These are phyloP conservation scores for Andrena cerasifolii DNA, from an alignment of 1,140 invertebrate genomes.

Conservation along the genomic window DNA sequence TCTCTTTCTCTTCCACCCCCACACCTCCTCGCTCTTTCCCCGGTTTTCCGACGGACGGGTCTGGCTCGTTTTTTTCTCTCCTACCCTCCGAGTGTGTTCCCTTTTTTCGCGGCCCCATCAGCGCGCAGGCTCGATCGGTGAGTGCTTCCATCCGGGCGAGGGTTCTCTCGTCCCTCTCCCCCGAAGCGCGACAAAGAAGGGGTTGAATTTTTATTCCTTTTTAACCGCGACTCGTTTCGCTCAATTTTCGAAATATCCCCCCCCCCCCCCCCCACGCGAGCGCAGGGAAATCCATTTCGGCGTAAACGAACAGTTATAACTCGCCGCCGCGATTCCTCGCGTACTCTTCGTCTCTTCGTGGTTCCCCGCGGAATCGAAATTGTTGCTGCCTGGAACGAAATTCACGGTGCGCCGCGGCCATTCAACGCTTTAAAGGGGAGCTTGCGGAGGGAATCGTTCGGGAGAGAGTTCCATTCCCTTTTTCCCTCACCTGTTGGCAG, in stretches of 20 bases:
- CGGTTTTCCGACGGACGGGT: slow-evolving; percentile 7
- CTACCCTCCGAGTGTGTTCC: background rate
- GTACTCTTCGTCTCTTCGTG: background rate
- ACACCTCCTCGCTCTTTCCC: background rate
- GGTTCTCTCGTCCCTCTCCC: slow-evolving; percentile 38
- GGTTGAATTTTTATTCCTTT: slow-evolving; percentile 41
- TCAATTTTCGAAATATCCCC: slow-evolving; percentile 53
- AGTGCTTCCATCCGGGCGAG: slow-evolving; percentile 54
- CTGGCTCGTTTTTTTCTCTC: slow-evolving; percentile 2
- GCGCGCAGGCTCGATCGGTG: slow-evolving; percentile 47
- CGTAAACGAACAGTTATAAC: slow-evolving; percentile 29
- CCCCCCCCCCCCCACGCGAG: too few relatives aligned
- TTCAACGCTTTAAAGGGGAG: too few relatives aligned
- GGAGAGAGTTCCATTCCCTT: background rate
- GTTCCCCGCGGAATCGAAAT: background rate
- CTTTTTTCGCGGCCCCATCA: slow-evolving; percentile 37
- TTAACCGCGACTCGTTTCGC: slow-evolving; percentile 22
- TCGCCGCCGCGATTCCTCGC: background rate
- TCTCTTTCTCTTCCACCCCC: background rate
- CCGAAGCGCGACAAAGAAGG: slow-evolving; percentile 1
- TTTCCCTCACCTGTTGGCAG: background rate
- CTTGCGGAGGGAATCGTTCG: too few relatives aligned
- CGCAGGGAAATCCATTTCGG: slow-evolving; percentile 6
- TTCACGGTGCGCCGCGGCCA: background rate
- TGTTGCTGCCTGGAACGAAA: background rate